Evolutionary conservation across 1,140 invertebrate species (phyloP), one percentile per base, ranked within the genome.

Genomic region (Drosophila tropicalis): DNA sequence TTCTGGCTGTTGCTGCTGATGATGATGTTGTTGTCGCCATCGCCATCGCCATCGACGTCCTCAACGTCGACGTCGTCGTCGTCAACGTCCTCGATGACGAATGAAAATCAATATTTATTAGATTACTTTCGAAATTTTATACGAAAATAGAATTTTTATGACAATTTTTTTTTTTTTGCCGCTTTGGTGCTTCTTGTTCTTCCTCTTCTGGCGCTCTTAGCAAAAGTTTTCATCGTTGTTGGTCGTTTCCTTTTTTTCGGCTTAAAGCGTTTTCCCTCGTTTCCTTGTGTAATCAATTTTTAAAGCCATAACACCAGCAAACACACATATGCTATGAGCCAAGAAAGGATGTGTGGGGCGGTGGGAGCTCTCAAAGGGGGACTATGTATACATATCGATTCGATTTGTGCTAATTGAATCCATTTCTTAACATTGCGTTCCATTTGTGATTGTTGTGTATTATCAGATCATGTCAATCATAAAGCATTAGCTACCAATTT

Each of bases 91-190:
- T 56, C 79, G 83, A 89, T 90, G 89, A 90, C 89, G 85, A 91
- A 91, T 90, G 83, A 91, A 91, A 91, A 91, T 91, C 90, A 91
- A 91, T 91, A 91, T 91, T 91, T 91, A 91, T 91, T 91, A 91
- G 86, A 91, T 91, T 91, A 91, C 85, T 91, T 91, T 91, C 83
- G 87, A 90, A 90, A 90, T 90, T 90, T 90, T 90, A 90, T 87
- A 90, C 89, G 87, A 87, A 90, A 87, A 84, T 90, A 90, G 86
- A 90, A 83, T 87, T 90, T 90, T 90, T 90, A 90, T 90, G 82
- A 81, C 85, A 89, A 85, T 89, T 78, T 82, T 76, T 51, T 47
- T 19, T 17, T 51, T 51, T 64, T 19, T 61, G n/a, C 40, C 40
- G 22, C 32, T 29, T 22, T 56, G 55, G 9, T 32, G 40, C 17